Evolutionary conservation across 2,888 invertebrate genomes (phyloP).

Genomic region (Andrena haemorrhoa): DNA sequence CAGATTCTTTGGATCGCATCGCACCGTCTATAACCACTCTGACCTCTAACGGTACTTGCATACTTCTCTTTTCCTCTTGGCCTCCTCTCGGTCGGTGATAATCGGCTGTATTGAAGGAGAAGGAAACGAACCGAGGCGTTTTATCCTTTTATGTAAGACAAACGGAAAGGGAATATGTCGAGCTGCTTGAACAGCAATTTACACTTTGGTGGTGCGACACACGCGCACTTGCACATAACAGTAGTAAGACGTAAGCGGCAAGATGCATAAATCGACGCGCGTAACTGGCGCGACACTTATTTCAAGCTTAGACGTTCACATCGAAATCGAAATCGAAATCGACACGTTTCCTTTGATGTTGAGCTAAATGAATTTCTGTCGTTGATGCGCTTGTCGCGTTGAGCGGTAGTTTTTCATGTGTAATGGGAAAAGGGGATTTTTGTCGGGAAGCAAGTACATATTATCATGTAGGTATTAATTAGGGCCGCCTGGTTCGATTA

Average conservation of each 20-base stretch:
- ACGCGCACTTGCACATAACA: conserved; percentile 41
- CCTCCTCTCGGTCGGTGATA: background rate
- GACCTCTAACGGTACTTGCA: conserved; percentile 51
- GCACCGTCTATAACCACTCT: background rate
- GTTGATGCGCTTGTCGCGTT: too few species aligned
- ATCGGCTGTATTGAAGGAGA: background rate
- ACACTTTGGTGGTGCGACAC: background rate
- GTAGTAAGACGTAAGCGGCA: background rate
- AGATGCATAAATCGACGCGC: conserved; percentile 18
- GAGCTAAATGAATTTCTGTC: too few species aligned
- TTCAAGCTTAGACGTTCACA: background rate
- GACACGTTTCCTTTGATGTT: too few species aligned
- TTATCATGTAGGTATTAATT: conserved; percentile 4
- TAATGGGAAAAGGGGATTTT: too few species aligned
- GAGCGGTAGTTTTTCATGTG: too few species aligned
- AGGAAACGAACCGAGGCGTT: conserved; percentile 22
- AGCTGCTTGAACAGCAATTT: conserved; percentile 23
- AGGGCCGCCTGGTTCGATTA: background rate
- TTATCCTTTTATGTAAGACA: conserved; percentile 47
- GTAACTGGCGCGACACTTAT: background rate
- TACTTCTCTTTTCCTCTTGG: conserved; percentile 9
- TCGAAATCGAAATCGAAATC: background rate
- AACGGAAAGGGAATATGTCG: conserved; percentile 37
- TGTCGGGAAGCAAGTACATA: too few species aligned
- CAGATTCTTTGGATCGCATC: conserved; percentile 27